These are phyloP conservation scores for Tachysurus vachellii DNA, from an alignment of 2,113 vertebrate species.

Conservation along the genomic window DNA sequence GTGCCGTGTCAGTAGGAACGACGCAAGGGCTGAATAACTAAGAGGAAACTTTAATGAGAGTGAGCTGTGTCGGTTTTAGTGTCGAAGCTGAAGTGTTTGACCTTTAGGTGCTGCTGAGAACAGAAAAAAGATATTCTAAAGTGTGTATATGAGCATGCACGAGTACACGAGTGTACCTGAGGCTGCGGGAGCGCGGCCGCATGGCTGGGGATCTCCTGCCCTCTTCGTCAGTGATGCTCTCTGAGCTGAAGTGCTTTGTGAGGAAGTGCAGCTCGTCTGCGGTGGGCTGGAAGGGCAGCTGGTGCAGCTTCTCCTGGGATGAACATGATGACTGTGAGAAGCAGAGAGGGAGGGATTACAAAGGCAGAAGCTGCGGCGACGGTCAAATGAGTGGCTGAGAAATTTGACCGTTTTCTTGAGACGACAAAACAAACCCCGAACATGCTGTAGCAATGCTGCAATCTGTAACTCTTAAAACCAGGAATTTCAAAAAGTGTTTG, in stretches of 20 bases:
- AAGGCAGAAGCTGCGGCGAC: constrained; percentile 48
- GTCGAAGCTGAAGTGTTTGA: constrained; percentile 44
- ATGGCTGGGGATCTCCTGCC: constrained; percentile 88
- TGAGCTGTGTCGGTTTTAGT: constrained; percentile 27
- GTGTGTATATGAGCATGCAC: background rate
- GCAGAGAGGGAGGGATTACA: constrained; percentile 79
- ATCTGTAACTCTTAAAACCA: background rate
- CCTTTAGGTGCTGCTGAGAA: constrained; percentile 40
- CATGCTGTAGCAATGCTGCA: background rate
- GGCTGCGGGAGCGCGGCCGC: constrained; percentile 93
- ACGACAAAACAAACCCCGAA: background rate
- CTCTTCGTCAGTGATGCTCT: constrained; percentile 94
- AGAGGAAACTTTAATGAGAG: constrained; percentile 20
- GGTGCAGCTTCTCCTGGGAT: constrained; percentile 99
- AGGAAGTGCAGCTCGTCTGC: constrained; percentile 96
- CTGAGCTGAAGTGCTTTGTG: constrained; percentile 98
- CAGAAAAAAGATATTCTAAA: background rate
- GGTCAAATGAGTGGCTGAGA: background rate
- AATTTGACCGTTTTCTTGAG: background rate
- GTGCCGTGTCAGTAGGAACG: constrained; percentile 33
- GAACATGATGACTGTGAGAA: constrained; percentile 97
- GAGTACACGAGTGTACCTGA: constrained; percentile 72
- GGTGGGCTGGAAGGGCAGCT: constrained; percentile 97
- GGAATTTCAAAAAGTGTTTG: background rate
- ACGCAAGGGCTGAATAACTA: constrained; percentile 19